Conservation (phyloP, 1,140 invertebrate species). For the Dendrolimus punctatus region DNA sequence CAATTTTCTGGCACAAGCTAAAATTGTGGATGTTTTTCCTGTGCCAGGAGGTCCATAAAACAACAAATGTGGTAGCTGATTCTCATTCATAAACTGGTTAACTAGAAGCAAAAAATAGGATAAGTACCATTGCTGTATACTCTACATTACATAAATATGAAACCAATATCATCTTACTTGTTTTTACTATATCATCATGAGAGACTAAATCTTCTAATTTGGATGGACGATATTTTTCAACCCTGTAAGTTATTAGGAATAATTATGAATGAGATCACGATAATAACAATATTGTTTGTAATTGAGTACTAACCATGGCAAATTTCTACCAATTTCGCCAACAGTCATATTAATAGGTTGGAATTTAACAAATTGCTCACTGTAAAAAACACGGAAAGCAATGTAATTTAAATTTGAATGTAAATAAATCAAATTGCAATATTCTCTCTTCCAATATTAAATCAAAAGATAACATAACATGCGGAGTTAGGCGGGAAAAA, state of each 20-base stretch:
- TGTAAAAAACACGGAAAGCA: background rate
- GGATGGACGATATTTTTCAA: slow-evolving; percentile 97
- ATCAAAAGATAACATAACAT: too few species aligned
- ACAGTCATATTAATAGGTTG: slow-evolving; percentile 9
- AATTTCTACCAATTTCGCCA: slow-evolving; percentile 9
- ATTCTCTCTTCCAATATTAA: background rate
- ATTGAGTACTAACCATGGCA: slow-evolving; percentile 13
- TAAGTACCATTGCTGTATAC: slow-evolving; percentile 4
- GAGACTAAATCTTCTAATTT: slow-evolving; percentile 95
- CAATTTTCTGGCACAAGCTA: slow-evolving; percentile 95
- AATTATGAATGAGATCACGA: background rate
- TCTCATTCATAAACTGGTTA: slow-evolving; percentile 92
- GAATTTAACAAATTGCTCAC: background rate
- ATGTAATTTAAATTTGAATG: background rate
- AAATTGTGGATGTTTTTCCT: slow-evolving; percentile 98
- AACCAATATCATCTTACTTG: slow-evolving; percentile 80
- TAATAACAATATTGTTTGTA: background rate
- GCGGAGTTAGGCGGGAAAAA: too few species aligned
- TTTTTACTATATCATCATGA: slow-evolving; percentile 96
- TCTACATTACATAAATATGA: slow-evolving; percentile 1
- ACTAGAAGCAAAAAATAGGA: slow-evolving; percentile 77
- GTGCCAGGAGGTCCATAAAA: slow-evolving; percentile 99
- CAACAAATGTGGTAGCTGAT: slow-evolving; percentile 95
- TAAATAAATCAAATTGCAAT: background rate
- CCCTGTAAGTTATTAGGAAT: slow-evolving; percentile 76